phyloP scores from a whole-genome alignment of 1,140 invertebrate species.

The Drosophila arawakana region DNA sequence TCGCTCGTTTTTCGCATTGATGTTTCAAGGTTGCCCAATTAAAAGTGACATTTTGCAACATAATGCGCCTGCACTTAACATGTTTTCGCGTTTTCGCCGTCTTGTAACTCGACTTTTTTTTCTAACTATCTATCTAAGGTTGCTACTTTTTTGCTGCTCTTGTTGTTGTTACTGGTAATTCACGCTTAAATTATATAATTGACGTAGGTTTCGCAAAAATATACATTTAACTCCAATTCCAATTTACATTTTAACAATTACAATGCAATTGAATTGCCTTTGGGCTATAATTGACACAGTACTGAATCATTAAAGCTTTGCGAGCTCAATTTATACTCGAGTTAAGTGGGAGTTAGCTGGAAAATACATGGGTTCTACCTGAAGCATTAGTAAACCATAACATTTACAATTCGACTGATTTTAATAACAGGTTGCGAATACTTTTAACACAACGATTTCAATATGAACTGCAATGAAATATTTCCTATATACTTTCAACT shows the following conservation, averaged over 20 bases:
- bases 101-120: conserved; percentile 41
- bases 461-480: background rate
- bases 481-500: background rate
- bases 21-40: conserved; percentile 82
- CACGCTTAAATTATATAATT: conserved; percentile 81
- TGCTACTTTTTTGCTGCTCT: conserved; percentile 13
- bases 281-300: conserved; percentile 46
- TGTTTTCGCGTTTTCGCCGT: conserved; percentile 69
- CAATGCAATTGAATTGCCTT: conserved; percentile 46
- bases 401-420: background rate
- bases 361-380: conserved; percentile 17
- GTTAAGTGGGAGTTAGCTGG: conserved; percentile 27
- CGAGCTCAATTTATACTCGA: conserved; percentile 21
- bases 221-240: conserved; percentile 74
- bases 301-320: conserved; percentile 41
- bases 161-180: conserved; percentile 55
- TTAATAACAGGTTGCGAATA: conserved; percentile 6
- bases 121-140: conserved; percentile 42
- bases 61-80: conserved; percentile 82
- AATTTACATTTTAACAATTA: conserved; percentile 67
- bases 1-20: conserved; percentile 81
- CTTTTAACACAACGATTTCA: background rate
- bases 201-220: conserved; percentile 75
- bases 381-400: conserved; percentile 1
- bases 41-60: conserved; percentile 83